phyloP scores from a whole-genome alignment of 2,113 vertebrate genomes.

The Plecturocebus donacophilus region DNA sequence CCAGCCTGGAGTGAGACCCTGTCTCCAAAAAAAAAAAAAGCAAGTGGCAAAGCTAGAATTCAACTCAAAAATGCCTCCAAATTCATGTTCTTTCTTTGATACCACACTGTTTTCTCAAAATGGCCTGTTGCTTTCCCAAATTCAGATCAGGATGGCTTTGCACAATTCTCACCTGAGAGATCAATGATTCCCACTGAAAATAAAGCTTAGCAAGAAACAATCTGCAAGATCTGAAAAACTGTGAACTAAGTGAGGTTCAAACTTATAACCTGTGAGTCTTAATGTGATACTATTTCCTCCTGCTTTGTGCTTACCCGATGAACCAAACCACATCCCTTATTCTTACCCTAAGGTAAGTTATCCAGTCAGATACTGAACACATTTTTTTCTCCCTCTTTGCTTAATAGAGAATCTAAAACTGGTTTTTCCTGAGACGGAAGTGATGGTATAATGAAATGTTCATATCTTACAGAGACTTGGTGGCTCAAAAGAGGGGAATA shows the following conservation, averaged over 20 bases:
- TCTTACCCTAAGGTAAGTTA: slow-evolving; percentile 26
- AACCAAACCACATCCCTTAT: background rate
- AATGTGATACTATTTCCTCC: background rate
- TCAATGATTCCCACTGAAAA: background rate
- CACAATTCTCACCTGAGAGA: background rate
- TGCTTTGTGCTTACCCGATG: background rate
- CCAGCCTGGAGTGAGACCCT: no score
- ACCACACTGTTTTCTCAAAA: background rate
- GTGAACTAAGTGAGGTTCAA: background rate
- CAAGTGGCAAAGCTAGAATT: slow-evolving; percentile 25
- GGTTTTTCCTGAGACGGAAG: background rate
- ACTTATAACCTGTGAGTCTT: background rate
- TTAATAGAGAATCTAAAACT: slow-evolving; percentile 31
- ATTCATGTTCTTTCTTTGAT: background rate
- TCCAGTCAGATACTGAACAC: background rate
- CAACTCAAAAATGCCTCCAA: background rate
- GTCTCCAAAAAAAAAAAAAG: no score
- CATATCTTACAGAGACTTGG: background rate
- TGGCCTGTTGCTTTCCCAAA: background rate
- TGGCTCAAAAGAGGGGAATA: slow-evolving; percentile 1
- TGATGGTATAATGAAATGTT: slow-evolving; percentile 17
- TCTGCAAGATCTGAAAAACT: background rate
- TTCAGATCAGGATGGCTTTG: background rate
- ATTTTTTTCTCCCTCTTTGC: slow-evolving; percentile 3
- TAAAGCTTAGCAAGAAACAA: background rate